Evolutionary conservation across 2,797 vertebrate genomes (phyloP).

Genomic region (Helicolenus hilgendorfi): DNA sequence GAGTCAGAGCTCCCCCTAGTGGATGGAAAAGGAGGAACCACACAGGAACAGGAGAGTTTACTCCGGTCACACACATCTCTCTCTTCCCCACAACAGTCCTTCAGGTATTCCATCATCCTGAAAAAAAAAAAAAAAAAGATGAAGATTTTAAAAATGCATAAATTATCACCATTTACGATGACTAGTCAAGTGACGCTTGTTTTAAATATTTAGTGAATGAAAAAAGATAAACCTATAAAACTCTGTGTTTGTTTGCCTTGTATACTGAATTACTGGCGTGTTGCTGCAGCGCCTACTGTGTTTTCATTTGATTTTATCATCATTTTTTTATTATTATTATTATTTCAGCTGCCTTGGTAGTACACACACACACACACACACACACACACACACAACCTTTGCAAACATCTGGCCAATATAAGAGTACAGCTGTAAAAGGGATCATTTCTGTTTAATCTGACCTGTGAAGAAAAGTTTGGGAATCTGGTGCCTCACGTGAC

Average conservation of each 20-base stretch:
- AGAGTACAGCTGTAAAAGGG: conserved; percentile 1
- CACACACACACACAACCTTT: conserved; percentile 15
- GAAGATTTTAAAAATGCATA: conserved; percentile 75
- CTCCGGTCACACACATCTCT: conserved; percentile 44
- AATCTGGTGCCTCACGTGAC: background rate
- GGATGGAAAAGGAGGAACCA: conserved; percentile 58
- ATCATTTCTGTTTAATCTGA: conserved; percentile 11
- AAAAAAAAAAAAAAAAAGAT: conserved; percentile 49
- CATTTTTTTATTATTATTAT: conserved; percentile 1
- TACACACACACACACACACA: conserved; percentile 34
- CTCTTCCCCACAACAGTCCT: conserved; percentile 61
- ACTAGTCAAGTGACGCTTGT: conserved; percentile 89
- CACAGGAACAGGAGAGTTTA: conserved; percentile 13
- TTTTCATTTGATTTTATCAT: conserved; percentile 29
- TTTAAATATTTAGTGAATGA: conserved; percentile 92
- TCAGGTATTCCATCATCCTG: conserved; percentile 84
- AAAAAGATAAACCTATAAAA: conserved; percentile 85
- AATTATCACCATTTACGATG: conserved; percentile 77
- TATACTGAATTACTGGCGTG: conserved; percentile 79
- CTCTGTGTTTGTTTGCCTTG: conserved; percentile 91
- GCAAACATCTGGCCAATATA: conserved; percentile 11
- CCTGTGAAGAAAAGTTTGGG: background rate
- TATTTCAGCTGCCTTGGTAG: conserved; percentile 83
- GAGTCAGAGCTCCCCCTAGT: conserved; percentile 82
- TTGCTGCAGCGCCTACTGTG: conserved; percentile 79